Evolutionary conservation across 1,140 invertebrate genomes (phyloP).

Genomic region (Helicoverpa zea): DNA sequence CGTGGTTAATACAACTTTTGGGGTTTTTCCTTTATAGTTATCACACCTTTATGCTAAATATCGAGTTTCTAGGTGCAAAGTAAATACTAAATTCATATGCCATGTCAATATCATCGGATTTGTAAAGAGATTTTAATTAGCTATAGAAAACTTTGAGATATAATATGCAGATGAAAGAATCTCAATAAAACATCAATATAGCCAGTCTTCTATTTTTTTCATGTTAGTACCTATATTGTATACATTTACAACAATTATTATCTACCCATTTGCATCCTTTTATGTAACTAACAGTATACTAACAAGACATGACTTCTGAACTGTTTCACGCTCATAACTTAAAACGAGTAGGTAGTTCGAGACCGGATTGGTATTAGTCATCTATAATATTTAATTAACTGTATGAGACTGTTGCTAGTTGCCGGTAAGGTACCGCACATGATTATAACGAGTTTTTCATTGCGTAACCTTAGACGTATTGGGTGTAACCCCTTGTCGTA

Average conservation of each 20-base stretch:
- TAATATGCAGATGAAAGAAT: too few relatives aligned
- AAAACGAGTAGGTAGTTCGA: background rate
- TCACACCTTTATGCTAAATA: background rate
- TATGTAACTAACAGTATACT: too few relatives aligned
- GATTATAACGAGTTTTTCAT: slow-evolving; percentile 7
- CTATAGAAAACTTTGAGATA: too few relatives aligned
- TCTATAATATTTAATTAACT: slow-evolving; percentile 19
- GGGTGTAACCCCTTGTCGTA: background rate
- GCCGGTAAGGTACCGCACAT: background rate
- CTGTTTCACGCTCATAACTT: too few relatives aligned
- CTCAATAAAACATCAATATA: too few relatives aligned
- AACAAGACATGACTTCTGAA: too few relatives aligned
- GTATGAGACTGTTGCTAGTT: slow-evolving; percentile 10
- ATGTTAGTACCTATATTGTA: too few relatives aligned
- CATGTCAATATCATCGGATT: too few relatives aligned
- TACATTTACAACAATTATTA: too few relatives aligned
- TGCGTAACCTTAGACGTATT: slow-evolving; percentile 18
- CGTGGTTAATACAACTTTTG: slow-evolving; percentile 18
- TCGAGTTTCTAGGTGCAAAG: slow-evolving; percentile 1
- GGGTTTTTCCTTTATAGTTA: background rate
- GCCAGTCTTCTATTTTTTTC: too few relatives aligned
- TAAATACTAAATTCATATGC: background rate
- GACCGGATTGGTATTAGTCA: background rate
- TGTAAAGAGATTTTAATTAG: too few relatives aligned
- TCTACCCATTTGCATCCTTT: too few relatives aligned